These are phyloP conservation scores for Chaenodraco wilsoni DNA, from an alignment of 2,797 vertebrate genomes.

Conservation along the genomic window DNA sequence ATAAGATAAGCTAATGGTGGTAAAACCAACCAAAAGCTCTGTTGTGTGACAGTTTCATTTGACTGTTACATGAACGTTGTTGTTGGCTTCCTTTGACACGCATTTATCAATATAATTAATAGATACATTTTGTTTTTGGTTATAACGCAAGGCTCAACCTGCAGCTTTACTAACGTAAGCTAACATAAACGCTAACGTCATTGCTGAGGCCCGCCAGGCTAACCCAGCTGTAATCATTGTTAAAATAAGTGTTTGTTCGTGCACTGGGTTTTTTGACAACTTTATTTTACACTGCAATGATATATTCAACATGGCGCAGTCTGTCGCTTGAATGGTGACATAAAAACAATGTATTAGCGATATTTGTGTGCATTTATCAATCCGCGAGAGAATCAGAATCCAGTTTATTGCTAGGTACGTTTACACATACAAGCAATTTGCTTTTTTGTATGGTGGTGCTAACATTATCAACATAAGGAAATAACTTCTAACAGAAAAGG, in stretches of 20 bases:
- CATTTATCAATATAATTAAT: fast-evolving
- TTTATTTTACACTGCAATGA: not conserved
- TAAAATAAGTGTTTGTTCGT: not conserved
- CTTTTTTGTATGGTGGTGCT: too few relatives aligned
- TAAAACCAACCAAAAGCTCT: not conserved
- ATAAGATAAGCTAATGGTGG: conserved; percentile 51
- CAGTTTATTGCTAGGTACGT: too few relatives aligned
- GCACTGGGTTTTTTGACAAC: not conserved
- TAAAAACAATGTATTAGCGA: not conserved
- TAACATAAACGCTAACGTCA: conserved; percentile 8
- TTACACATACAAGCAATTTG: too few relatives aligned
- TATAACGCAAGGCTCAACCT: not conserved
- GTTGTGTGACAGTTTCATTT: not conserved
- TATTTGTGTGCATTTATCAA: not conserved
- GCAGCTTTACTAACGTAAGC: not conserved
- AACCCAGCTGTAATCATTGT: not conserved
- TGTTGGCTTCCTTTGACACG: not conserved
- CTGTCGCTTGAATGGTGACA: too few relatives aligned
- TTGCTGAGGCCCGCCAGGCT: conserved; percentile 12
- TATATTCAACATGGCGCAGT: too few relatives aligned
- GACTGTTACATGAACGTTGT: fast-evolving
- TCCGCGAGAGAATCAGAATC: too few relatives aligned
- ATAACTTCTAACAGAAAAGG: too few relatives aligned
- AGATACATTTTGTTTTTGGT: fast-evolving
- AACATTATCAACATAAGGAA: too few relatives aligned